These are phyloP conservation scores for Orthonyx spaldingii DNA, from an alignment of 2,113 vertebrate genomes.

Conservation along the genomic window DNA sequence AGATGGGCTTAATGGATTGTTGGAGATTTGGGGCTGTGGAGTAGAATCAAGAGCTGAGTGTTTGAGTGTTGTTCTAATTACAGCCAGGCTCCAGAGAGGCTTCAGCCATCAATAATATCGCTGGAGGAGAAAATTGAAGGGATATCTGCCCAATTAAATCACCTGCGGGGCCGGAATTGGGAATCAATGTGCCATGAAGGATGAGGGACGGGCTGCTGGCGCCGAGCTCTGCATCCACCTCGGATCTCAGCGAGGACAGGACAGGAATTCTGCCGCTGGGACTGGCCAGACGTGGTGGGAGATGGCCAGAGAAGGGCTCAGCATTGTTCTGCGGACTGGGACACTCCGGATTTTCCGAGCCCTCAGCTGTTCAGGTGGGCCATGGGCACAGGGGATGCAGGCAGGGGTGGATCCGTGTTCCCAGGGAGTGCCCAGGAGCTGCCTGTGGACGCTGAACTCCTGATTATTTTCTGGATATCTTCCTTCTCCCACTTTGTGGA, in stretches of 20 bases:
- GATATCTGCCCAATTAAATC: slow-evolving; percentile 65
- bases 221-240: not conserved
- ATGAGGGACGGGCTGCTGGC: not conserved
- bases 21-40: not conserved
- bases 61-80: slow-evolving; percentile 6
- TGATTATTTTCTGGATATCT: not conserved
- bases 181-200: slow-evolving; percentile 44
- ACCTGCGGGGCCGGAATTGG: slow-evolving; percentile 43
- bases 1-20: not conserved
- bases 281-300: not conserved
- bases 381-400: not conserved
- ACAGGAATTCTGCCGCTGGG: not conserved
- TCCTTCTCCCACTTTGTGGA: not conserved
- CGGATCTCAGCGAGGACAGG: not conserved
- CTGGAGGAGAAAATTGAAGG: slow-evolving; percentile 64
- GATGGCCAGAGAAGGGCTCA: rapidly evolving
- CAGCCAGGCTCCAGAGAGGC: slow-evolving; percentile 14
- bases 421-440: not conserved
- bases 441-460: not conserved
- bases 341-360: not conserved
- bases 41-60: not conserved
- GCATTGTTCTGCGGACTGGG: not conserved
- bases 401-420: rapidly evolving
- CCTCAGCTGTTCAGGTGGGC: not conserved
- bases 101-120: slow-evolving; percentile 46